Conservation (phyloP, 2,797 vertebrate species). For the Intellagama lesueurii region DNA sequence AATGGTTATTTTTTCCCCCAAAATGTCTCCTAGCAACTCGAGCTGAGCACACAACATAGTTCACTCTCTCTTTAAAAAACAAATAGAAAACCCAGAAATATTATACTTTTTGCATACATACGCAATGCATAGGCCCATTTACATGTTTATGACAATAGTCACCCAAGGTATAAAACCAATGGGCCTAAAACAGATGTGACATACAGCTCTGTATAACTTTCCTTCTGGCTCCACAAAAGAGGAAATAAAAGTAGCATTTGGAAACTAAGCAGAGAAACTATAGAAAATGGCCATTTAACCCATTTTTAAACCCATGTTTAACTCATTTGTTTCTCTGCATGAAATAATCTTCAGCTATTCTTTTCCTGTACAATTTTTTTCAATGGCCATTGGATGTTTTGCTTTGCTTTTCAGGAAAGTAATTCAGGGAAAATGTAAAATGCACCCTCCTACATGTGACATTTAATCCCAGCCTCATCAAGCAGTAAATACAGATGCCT, state of each 20-base stretch:
- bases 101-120: neutral
- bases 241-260: neutral
- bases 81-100: neutral
- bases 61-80: neutral
- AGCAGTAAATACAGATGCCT: neutral
- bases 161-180: neutral
- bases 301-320: neutral
- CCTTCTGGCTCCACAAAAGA: neutral
- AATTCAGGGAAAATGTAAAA: neutral
- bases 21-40: neutral
- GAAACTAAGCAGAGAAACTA: neutral
- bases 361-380: neutral
- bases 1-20: too few species aligned
- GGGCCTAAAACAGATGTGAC: neutral
- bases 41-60: neutral
- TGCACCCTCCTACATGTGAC: neutral
- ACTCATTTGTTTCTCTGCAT: neutral
- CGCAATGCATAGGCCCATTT: neutral
- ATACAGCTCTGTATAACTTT: neutral
- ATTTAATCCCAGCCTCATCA: neutral
- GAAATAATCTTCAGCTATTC: neutral
- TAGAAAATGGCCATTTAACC: too few species aligned
- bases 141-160: neutral
- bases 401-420: neutral
- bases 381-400: neutral